Base-by-base conservation (phyloP, 2,888 invertebrate genomes). In the Nowickia ferox region DNA sequence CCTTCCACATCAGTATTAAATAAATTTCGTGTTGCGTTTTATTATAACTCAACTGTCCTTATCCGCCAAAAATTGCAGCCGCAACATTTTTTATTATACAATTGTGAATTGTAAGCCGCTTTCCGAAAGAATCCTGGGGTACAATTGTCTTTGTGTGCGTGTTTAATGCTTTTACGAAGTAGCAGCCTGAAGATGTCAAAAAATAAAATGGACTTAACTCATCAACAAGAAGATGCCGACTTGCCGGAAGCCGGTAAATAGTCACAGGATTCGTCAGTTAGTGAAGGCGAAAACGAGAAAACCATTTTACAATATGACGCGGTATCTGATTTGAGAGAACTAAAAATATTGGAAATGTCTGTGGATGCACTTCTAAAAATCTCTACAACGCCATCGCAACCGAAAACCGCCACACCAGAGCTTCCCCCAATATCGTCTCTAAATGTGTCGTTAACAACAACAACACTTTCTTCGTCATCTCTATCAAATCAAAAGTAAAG, bases 251-350 rank as follows among this genome's bases (percentile, higher is more conserved):
- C 46, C 13, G 46, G 46, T 46, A 46, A 46, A 46, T 13, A 46
- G 46, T 46, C 46, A 15, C 46, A 46, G 2, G 59, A 59, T 6
- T 38, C n/a, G 59, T 59, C 59, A 10, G 9, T 38, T n/a, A 59
- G 59, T 40, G 59, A 59, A 59, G 4, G 40, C n/a, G 63, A 63
- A 9, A 40, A 61, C 3, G 61, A 17, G 42, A 61, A 63, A n/a
- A 63, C 63, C 4, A 44, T 42, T 17, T 4, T 44, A 13, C 44
- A 63, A 42, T 13, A 44, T 4, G 63, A 63, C 17, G 63, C 42
- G 11, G 17, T 63, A 44, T 42, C 63, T 4, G 63, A 63, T 17
- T 42, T 63, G 42, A 63, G 19, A 19, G 63, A 63, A 19, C 17
- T 63, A 3, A 40, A 17, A 9, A 63, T 10, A 19, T 17, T 63